Conservation (phyloP, 2,797 vertebrate genomes). For the Micrastur ruficollis region DNA sequence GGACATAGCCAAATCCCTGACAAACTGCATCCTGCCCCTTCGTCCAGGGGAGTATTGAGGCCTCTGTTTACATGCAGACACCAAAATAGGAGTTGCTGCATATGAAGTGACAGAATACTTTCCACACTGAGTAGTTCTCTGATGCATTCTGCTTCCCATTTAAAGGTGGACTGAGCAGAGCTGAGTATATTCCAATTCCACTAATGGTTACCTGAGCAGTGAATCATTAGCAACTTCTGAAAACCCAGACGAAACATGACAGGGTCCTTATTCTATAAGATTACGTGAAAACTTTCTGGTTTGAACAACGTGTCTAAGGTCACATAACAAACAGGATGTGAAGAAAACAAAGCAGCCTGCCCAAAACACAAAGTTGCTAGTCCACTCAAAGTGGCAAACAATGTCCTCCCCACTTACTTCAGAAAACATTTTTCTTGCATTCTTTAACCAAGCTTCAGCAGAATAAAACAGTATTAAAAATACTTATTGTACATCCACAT, state of each 20-base stretch:
- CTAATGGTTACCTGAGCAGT: not conserved
- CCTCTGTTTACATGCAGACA: not conserved
- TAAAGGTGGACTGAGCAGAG: not conserved
- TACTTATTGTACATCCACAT: not conserved
- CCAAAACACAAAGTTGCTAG: not conserved
- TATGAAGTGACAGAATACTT: not conserved
- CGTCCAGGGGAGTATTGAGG: not conserved
- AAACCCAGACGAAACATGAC: not conserved
- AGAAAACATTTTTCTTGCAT: not conserved
- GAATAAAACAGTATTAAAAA: not conserved
- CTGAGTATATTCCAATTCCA: not conserved
- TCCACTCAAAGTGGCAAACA: not conserved
- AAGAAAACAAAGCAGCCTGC: not conserved
- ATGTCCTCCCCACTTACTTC: not conserved
- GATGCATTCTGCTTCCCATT: not conserved
- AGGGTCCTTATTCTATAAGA: not conserved
- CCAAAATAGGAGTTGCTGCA: not conserved
- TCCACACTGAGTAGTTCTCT: not conserved
- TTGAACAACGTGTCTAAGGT: not conserved
- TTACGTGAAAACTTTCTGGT: not conserved
- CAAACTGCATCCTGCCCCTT: not conserved
- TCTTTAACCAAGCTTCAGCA: not conserved
- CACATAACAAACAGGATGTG: not conserved
- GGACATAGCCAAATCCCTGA: not conserved
- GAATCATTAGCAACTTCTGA: not conserved